Conservation (phyloP, 2,113 vertebrate species). For the Candoia aspera region DNA sequence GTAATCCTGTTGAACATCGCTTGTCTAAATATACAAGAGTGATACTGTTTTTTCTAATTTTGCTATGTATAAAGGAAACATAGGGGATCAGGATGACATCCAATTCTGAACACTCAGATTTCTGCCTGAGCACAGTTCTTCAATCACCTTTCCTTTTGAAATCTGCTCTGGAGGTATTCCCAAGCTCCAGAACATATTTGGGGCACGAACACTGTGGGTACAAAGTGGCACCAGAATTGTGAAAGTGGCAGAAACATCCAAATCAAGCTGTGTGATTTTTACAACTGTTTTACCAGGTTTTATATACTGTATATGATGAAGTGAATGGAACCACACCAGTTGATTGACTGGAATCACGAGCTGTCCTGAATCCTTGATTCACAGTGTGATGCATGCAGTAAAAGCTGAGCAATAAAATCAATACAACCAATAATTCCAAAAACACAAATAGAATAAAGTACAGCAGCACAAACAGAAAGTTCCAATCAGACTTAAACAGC, state of each 20-base stretch:
- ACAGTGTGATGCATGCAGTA: background rate
- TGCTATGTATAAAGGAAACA: background rate
- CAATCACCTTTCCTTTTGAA: background rate
- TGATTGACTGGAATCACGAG: background rate
- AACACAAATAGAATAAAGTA: background rate
- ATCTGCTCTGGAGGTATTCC: background rate
- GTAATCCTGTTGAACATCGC: background rate
- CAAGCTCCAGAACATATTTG: background rate
- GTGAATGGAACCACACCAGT: background rate
- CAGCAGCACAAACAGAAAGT: background rate
- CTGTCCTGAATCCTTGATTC: background rate
- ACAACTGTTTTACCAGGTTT: background rate
- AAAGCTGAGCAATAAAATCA: background rate
- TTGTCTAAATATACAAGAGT: background rate
- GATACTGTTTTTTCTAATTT: background rate
- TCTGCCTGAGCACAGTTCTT: background rate
- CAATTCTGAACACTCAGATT: background rate
- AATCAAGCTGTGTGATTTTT: background rate
- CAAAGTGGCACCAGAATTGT: background rate
- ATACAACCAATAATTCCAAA: background rate
- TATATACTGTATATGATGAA: background rate
- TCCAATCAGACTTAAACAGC: background rate
- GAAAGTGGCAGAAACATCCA: conserved; percentile 33
- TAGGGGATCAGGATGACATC: background rate
- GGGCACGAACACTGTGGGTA: background rate